Percentiles rank a stretch among this genome's conserved stretches.
phyloP scores from a whole-genome alignment of 2,797 vertebrate genomes.

The Garrulus glandarius region DNA sequence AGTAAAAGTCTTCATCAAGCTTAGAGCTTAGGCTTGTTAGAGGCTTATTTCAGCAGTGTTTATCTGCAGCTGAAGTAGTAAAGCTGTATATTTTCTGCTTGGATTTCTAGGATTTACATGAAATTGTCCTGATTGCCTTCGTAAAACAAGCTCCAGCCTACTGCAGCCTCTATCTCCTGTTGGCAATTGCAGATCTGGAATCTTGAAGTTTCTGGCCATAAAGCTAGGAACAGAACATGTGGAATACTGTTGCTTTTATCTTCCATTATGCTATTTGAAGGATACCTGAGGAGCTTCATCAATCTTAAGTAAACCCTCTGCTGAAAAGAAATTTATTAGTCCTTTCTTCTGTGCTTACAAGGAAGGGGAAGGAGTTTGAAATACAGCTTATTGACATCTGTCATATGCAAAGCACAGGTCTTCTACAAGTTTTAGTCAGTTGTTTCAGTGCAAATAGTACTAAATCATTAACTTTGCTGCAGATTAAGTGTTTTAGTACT shows the following conservation, averaged over 20 bases:
- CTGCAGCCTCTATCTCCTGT: background rate
- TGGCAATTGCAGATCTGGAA: background rate
- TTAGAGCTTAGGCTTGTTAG: conserved; percentile 5
- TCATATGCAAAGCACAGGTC: background rate
- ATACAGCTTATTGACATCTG: background rate
- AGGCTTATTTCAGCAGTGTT: background rate
- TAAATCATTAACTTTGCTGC: background rate
- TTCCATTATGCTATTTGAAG: background rate
- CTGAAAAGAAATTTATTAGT: background rate
- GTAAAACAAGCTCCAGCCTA: background rate
- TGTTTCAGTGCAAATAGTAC: background rate
- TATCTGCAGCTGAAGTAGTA: background rate
- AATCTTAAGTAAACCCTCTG: background rate
- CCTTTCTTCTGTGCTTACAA: background rate
- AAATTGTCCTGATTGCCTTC: background rate
- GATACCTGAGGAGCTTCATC: background rate
- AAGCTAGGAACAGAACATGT: background rate
- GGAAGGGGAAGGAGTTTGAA: background rate
- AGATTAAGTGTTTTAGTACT: background rate
- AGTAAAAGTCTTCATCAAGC: background rate
- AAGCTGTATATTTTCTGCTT: background rate
- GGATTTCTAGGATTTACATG: background rate
- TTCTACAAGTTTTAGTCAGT: background rate
- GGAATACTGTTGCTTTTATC: background rate
- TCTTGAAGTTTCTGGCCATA: background rate